These are phyloP conservation scores for Sceloporus tristichus DNA, from an alignment of 2,113 vertebrate species.

Conservation along the genomic window DNA sequence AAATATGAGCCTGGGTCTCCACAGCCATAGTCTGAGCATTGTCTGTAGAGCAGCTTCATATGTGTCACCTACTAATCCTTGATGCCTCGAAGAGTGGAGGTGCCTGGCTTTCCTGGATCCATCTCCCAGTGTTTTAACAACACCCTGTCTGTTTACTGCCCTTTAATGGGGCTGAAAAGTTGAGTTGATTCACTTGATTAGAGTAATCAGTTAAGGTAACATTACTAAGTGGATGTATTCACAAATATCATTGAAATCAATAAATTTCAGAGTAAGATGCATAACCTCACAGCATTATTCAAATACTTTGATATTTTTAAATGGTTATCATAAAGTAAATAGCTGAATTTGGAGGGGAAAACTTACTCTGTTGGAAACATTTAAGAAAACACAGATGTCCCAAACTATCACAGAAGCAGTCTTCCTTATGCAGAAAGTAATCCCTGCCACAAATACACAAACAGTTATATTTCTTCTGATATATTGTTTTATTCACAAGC, in stretches of 20 bases:
- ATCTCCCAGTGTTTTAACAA: neutral
- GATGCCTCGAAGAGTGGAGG: neutral
- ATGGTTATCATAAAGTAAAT: no score
- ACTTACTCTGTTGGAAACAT: no score
- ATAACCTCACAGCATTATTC: no score
- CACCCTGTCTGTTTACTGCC: neutral
- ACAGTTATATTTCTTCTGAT: no score
- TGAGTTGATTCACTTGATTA: neutral
- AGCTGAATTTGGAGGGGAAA: no score
- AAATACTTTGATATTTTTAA: no score
- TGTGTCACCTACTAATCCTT: neutral
- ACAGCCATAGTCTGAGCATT: no score
- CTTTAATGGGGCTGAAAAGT: neutral
- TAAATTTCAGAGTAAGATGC: no score
- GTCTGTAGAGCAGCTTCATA: no score
- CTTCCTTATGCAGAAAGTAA: neutral
- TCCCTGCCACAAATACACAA: no score
- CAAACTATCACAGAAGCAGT: neutral
- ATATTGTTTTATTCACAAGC: no score
- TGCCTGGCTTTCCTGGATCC: neutral
- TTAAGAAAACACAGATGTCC: neutral
- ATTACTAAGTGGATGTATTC: neutral
- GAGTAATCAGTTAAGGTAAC: neutral
- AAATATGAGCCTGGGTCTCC: no score
- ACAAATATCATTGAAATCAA: neutral